Percentiles rank a stretch among this genome's conserved stretches.
Conservation (phyloP, 2,113 vertebrate species). For the Clinocottus analis region DNA sequence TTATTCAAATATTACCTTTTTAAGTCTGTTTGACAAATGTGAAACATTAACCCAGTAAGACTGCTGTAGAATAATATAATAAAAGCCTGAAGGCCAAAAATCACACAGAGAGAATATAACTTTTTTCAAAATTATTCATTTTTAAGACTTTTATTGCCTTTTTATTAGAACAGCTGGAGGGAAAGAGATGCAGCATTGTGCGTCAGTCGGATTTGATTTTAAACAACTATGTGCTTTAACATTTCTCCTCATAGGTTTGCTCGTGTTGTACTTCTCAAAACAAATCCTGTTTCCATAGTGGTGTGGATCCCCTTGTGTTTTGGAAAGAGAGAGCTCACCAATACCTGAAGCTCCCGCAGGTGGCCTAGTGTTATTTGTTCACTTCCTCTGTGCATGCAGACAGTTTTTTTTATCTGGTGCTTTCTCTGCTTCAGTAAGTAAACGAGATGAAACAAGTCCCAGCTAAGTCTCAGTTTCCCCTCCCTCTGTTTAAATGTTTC, state of each 20-base stretch:
- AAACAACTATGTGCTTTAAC: neutral
- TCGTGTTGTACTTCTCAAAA: neutral
- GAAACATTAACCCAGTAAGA: constrained; percentile 30
- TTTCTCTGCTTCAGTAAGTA: constrained; percentile 3
- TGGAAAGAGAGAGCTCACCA: neutral
- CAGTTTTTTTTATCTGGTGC: neutral
- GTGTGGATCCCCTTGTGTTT: neutral
- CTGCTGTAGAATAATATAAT: constrained; percentile 3
- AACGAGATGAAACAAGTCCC: neutral
- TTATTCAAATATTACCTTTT: constrained; percentile 25
- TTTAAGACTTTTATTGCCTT: neutral
- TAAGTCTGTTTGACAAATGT: constrained; percentile 42
- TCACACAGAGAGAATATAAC: neutral
- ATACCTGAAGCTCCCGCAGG: neutral
- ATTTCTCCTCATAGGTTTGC: neutral
- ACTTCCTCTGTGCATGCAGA: neutral
- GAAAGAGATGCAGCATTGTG: neutral
- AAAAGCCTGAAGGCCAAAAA: constrained; percentile 3
- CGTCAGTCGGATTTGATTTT: neutral
- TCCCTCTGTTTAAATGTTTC: neutral
- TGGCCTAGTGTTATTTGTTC: neutral
- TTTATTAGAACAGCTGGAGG: neutral
- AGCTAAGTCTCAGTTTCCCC: neutral
- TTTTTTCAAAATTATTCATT: neutral
- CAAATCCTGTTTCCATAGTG: neutral